Base-by-base conservation (phyloP, 1,140 invertebrate genomes). In the Rhopalosiphum padi region DNA sequence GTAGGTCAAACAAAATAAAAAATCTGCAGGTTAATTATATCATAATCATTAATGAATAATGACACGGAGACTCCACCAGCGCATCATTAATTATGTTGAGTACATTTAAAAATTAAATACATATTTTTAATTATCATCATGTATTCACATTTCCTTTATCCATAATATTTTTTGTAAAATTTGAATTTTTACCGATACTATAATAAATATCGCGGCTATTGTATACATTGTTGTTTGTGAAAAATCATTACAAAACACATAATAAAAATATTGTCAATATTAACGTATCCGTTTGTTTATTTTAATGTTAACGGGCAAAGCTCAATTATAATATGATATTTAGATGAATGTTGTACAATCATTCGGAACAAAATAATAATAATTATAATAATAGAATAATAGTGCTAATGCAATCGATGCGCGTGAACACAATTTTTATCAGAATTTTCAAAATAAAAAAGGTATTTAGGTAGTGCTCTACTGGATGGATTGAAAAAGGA, bases 31-130 rank as follows among this genome's bases (percentile, higher is more conserved):
- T 77, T 77, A 77, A 77, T 77, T 77, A n/a, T 77, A 77, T n/a
- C 60, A n/a, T 77, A 77, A 77, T 77, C 15, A n/a, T 77, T 77
- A 77, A 77, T 77, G 11, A 77, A 77, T 77, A 77, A 77, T 77
- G 60, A 35, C 60, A 77, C n/a, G 15, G 60, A 22, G 60, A 77
- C n/a, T 77, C 30, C 15, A 7, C n/a, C 4, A n/a, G 15, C 4
- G n/a, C 30, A n/a, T 77, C 60, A 77, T 77, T 77, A 77, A 77
- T 77, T 77, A 77, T 77, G n/a, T n/a, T 18, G n/a, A n/a, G n/a
- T 6, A 77, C n/a, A 5, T 77, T 77, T n/a, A n/a, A n/a, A 68
- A 68, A 68, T 68, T 15, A n/a, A 68, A 15, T 68, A n/a, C 60
- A 68, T 77, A 77, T 77, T 77, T 77, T n/a, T 77, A 77, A 77